Conservation (phyloP, 1,140 invertebrate species). For the Phocides pigmalion region DNA sequence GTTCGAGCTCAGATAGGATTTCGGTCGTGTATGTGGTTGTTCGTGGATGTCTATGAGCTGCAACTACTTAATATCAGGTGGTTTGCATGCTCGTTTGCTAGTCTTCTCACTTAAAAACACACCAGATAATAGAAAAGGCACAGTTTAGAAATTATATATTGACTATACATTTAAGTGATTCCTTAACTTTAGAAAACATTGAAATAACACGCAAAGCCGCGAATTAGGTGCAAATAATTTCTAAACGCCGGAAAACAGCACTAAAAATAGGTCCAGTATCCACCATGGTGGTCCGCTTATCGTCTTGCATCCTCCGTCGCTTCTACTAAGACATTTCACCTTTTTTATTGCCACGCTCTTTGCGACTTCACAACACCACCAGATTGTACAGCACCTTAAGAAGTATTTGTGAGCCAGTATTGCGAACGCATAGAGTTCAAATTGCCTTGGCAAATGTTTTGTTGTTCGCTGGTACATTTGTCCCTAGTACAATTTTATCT, state of each 20-base stretch:
- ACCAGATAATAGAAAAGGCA: neutral
- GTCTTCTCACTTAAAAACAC: too few species aligned
- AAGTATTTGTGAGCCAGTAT: slow-evolving; percentile 37
- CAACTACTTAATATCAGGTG: too few species aligned
- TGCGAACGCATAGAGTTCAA: slow-evolving; percentile 36
- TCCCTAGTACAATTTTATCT: slow-evolving; percentile 71
- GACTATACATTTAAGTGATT: neutral
- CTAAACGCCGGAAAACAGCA: slow-evolving; percentile 66
- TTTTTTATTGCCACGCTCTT: slow-evolving; percentile 80
- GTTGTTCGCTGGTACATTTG: slow-evolving; percentile 19
- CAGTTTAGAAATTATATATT: neutral
- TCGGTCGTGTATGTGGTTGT: too few species aligned
- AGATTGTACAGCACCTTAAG: slow-evolving; percentile 29
- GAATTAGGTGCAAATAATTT: slow-evolving; percentile 47
- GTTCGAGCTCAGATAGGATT: too few species aligned
- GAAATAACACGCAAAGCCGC: neutral
- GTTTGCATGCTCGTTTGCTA: too few species aligned
- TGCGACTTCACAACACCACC: slow-evolving; percentile 64
- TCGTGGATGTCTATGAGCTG: too few species aligned
- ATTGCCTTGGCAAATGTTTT: slow-evolving; percentile 34
- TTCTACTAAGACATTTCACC: slow-evolving; percentile 81
- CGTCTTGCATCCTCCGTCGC: slow-evolving; percentile 66
- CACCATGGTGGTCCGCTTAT: slow-evolving; percentile 78
- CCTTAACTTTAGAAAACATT: neutral
- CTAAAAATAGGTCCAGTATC: slow-evolving; percentile 62